These are phyloP conservation scores for Trigoniulus corallinus DNA, from an alignment of 1,140 invertebrate species.

Conservation along the genomic window DNA sequence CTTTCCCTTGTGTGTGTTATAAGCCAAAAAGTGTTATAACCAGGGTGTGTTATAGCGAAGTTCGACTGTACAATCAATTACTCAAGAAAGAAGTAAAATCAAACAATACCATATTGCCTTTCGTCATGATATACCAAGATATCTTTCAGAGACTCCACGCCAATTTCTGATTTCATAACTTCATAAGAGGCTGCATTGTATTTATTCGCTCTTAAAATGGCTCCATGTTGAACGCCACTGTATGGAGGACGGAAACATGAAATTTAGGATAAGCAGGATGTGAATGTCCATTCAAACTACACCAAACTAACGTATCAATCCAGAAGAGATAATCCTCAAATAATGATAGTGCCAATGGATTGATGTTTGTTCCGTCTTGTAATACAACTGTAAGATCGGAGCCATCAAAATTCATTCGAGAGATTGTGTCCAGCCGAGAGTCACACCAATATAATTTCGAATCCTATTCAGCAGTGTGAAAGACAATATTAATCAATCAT, in stretches of 20 bases:
- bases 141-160: conserved; percentile 53
- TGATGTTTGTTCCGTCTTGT: conserved; percentile 18
- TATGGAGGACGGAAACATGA: conserved; percentile 2
- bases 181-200: conserved; percentile 35
- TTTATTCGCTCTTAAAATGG: conserved; percentile 43
- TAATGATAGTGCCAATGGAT: conserved; percentile 29
- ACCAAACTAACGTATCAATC: conserved; percentile 32
- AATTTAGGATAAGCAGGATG: conserved; percentile 10
- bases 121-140: conserved; percentile 27
- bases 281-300: background rate
- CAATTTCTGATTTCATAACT: conserved; percentile 37
- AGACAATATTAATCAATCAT: too few relatives aligned
- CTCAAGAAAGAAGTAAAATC: too few relatives aligned
- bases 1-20: too few relatives aligned
- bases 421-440: conserved; percentile 28
- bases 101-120: conserved; percentile 9
- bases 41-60: too few relatives aligned
- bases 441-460: conserved; percentile 35
- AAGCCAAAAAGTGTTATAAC: too few relatives aligned
- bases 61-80: too few relatives aligned
- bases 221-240: conserved; percentile 39
- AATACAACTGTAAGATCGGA: conserved; percentile 21
- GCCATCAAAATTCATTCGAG: conserved; percentile 33
- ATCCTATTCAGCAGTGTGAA: conserved; percentile 16
- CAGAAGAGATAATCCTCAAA: conserved; percentile 34